Conservation (phyloP, 2,888 invertebrate species). For the Drosophila atripex region DNA sequence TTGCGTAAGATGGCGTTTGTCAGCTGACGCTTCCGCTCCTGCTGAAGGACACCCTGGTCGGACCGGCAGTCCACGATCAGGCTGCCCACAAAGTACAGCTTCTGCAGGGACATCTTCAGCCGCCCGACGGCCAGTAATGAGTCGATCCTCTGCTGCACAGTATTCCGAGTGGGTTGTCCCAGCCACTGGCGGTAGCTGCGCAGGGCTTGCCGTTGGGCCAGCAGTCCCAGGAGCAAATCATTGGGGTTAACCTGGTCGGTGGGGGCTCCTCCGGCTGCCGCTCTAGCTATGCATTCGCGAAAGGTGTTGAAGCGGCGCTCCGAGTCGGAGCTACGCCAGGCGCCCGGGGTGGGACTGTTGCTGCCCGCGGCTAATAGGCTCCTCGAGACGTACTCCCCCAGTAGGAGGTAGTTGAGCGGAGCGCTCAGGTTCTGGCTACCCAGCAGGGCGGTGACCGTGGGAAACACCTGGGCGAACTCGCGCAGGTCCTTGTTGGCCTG, state of each 20-base stretch:
- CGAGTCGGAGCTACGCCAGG: constrained; percentile 82
- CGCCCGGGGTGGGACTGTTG: constrained; percentile 71
- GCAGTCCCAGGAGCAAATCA: constrained; percentile 70
- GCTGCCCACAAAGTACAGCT: constrained; percentile 76
- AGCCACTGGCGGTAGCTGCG: constrained; percentile 72
- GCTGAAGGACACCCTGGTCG: constrained; percentile 34
- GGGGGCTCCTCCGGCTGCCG: constrained; percentile 5
- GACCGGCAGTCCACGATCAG: constrained; percentile 73
- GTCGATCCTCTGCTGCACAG: constrained; percentile 60
- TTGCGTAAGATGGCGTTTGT: constrained; percentile 77
- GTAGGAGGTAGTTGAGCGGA: constrained; percentile 74
- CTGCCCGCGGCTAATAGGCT: constrained; percentile 79
- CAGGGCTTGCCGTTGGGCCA: constrained; percentile 73
- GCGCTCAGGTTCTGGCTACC: constrained; percentile 67
- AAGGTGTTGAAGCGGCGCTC: constrained; percentile 74
- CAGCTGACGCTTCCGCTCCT: constrained; percentile 61
- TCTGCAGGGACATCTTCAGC: constrained; percentile 66
- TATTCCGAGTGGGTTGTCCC: constrained; percentile 48
- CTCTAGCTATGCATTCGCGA: constrained; percentile 62
- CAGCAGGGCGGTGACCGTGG: constrained; percentile 66
- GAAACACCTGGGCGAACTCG: constrained; percentile 70
- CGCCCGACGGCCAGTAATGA: constrained; percentile 53
- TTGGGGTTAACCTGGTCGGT: constrained; percentile 53
- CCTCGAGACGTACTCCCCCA: constrained; percentile 78
- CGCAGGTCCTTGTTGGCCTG: constrained; percentile 50